Evolutionary conservation across 2,113 vertebrate species (phyloP), one percentile per base, ranked within the genome.

Genomic region (Semicossyphus pulcher): DNA sequence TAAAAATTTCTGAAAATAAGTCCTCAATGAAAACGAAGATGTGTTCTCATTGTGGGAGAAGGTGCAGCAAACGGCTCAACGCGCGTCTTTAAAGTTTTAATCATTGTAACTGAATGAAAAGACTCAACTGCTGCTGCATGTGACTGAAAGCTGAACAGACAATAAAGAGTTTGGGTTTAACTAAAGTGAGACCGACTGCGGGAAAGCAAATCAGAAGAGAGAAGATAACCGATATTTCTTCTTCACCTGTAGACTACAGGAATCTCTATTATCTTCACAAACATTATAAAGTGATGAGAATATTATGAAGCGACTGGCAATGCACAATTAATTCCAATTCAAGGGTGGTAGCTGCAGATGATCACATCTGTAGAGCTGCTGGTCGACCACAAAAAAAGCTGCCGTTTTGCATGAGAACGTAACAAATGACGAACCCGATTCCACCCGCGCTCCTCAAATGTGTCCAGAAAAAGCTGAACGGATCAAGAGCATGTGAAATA

Each of bases 361-460:
- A 39, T 54, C 28, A 32, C 28, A 44, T 23, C 16, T 63, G 42
- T 18, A 25, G 34, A n/a, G 15, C 7, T 25, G 10, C 21, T 26
- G n/a, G n/a, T n/a, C n/a, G n/a, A 20, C 2, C 20, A n/a, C 34
- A 26, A 47, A 56, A 53, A 48, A 69, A 89, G 83, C 78, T 86
- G 75, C 80, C 69, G 1, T 70, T 80, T 49, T 53, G 25, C 49
- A 26, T 49, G 28, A 32, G 32, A 26, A n/a, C 20, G 16, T 21
- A 10, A 54, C 9, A 71, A 59, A 64, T 44, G 1, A 51, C 34
- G 1, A 65, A 74, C 58, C 34, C 31, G 14, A 74, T 49, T 78
- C 48, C 52, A 57, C n/a, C 15, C 48, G 0, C n/a, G 51, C 53
- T 56, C 32, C 16, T 64, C 44, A 51, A 66, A 62, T 10, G 28